A percentile compares a stretch with the other conserved stretches of the same genome.
phyloP scores from a whole-genome alignment of 2,888 invertebrate genomes.

The Rhagium mordax region DNA sequence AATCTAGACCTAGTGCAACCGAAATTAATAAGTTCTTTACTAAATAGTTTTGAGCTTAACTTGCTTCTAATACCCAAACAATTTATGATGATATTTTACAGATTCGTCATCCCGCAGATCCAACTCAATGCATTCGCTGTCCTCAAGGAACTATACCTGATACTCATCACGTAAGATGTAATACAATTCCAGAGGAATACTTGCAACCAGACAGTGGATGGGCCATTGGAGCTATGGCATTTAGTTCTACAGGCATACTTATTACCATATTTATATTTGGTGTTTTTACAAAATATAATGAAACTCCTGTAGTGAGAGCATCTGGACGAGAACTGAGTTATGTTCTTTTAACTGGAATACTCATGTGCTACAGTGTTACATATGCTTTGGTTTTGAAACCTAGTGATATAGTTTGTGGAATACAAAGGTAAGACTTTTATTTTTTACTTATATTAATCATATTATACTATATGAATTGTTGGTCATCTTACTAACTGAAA shows the following conservation, averaged over 20 bases:
- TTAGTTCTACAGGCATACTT: constrained; percentile 82
- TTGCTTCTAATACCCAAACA: constrained; percentile 8
- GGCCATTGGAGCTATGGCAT: constrained; percentile 94
- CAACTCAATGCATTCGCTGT: constrained; percentile 89
- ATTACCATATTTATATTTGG: constrained; percentile 78
- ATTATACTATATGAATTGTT: no score
- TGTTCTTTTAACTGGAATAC: constrained; percentile 90
- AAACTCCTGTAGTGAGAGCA: constrained; percentile 97
- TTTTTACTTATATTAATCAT: neutral
- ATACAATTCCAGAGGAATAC: constrained; percentile 87
- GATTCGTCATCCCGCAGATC: constrained; percentile 86
- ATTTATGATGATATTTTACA: constrained; percentile 63
- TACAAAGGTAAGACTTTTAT: constrained; percentile 80
- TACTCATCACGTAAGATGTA: constrained; percentile 80
- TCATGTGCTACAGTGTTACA: constrained; percentile 93
- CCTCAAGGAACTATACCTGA: constrained; percentile 89
- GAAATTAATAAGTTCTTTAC: no score
- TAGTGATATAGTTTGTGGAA: constrained; percentile 89
- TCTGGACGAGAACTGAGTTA: constrained; percentile 93
- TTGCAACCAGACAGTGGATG: constrained; percentile 87
- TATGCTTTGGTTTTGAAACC: constrained; percentile 92
- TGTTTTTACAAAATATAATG: constrained; percentile 80
- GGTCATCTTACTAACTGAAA: no score
- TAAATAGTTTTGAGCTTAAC: no score
- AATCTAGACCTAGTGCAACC: no score